Evolutionary conservation across 2,113 vertebrate genomes (phyloP).

Genomic region (Hypocryptadius cinnamomeus): DNA sequence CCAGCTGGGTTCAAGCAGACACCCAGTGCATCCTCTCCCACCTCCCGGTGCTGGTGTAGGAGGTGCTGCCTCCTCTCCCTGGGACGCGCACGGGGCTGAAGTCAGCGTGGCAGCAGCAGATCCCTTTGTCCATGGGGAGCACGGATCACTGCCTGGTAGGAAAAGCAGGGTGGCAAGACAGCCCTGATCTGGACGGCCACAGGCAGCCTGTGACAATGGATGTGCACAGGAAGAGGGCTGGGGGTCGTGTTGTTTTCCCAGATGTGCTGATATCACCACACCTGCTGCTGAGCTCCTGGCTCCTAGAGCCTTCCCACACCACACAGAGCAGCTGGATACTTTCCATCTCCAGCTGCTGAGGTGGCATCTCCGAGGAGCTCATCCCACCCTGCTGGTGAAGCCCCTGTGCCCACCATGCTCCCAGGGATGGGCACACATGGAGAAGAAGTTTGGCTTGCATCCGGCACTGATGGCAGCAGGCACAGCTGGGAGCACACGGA

Average conservation of each 20-base stretch:
- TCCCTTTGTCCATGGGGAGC: not conserved
- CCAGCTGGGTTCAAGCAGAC: not conserved
- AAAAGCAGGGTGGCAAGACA: not conserved
- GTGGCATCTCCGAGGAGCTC: not conserved
- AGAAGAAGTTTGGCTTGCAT: not conserved
- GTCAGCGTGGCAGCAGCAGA: fast-evolving
- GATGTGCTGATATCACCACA: fast-evolving
- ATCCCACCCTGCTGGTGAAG: not conserved
- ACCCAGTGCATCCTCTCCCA: not conserved
- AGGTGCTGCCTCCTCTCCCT: not conserved
- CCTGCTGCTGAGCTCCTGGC: fast-evolving
- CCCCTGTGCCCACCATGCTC: fast-evolving
- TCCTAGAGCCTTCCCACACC: not conserved
- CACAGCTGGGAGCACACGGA: not conserved
- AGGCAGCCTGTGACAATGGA: not conserved
- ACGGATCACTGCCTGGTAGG: fast-evolving
- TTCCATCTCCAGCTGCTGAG: not conserved
- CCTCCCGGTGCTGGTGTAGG: fast-evolving
- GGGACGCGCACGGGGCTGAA: fast-evolving
- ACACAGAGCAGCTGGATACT: fast-evolving
- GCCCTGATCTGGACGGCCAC: not conserved
- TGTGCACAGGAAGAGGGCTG: not conserved
- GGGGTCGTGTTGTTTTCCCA: not conserved
- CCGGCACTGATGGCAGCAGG: not conserved
- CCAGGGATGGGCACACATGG: fast-evolving